Base-by-base conservation (phyloP, 2,797 vertebrate species). In the Siniperca obscura region DNA sequence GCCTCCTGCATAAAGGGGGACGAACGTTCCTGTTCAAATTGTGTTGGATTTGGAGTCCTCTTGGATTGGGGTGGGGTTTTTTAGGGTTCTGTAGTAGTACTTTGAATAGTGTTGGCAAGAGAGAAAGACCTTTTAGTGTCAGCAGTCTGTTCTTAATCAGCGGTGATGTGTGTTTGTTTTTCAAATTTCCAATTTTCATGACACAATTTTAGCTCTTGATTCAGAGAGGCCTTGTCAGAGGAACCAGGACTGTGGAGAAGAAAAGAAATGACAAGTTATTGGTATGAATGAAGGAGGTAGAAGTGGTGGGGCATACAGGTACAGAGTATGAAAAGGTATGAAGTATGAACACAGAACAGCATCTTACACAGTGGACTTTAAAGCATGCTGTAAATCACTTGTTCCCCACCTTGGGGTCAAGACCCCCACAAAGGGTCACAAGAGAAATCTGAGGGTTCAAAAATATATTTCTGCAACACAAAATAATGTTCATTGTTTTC, bases 241-340 rank as follows among this genome's bases (percentile, higher is more conserved):
- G 96, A 98, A 98, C 97, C 97, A 98, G 93, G 97, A 98, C 97
- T 98, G 95, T 80, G 74, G 95, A 89, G 69, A 42, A 80, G 75
- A 79, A 78, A 84, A 82, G 84, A 74, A 56, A 74, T 69, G 21
- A 4, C 7, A 21, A 8, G 44, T 44, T 72, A 19, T 34, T 66
- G 38, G 9, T 46, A 36, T 75, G 44, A 77, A n/a, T 68, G 59
- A 59, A 72, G 16, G 21, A 52, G 19, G 42, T 13, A 55, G 66
- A 64, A 25, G 34, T 46, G 59, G 40, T 30, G 50, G 21, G 44
- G 57, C 42, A 59, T 46, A 52, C 50, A 50, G 48, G 8, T 60
- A 74, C 34, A 65, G 14, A 82, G 46, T 5, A 59, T 56, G 74
- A 84, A 84, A 55, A 57, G 11, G 60, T 65, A 55, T 44, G 34